Conservation (phyloP, 2,113 vertebrate genomes). For the Bubalus kerabau region DNA sequence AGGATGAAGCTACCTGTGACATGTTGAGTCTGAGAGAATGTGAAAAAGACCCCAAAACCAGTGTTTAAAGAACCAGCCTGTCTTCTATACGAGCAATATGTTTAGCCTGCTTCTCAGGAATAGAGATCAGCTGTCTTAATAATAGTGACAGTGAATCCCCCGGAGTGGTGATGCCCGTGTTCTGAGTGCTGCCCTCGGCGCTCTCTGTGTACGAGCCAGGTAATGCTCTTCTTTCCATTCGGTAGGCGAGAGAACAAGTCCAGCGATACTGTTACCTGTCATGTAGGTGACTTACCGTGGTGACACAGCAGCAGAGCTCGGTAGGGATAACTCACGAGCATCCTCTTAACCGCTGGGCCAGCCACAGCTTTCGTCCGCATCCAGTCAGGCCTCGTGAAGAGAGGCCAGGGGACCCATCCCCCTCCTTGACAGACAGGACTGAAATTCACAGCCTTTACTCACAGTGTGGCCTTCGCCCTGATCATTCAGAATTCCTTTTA, state of each 20-base stretch:
- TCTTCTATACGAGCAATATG: rapidly evolving
- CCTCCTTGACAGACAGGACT: background rate
- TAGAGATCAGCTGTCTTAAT: background rate
- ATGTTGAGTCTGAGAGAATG: background rate
- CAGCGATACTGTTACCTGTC: background rate
- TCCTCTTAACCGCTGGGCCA: background rate
- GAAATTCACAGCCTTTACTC: background rate
- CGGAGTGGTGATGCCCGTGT: rapidly evolving
- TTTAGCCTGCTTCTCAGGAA: background rate
- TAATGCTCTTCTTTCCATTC: rapidly evolving
- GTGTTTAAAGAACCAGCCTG: background rate
- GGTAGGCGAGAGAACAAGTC: background rate
- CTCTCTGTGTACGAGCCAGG: background rate
- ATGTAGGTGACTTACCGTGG: rapidly evolving
- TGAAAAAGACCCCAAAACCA: background rate
- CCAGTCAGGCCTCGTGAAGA: background rate
- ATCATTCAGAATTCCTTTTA: background rate
- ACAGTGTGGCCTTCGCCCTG: background rate
- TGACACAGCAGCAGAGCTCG: background rate
- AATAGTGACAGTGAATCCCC: rapidly evolving
- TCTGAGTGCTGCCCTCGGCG: rapidly evolving
- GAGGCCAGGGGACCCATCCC: background rate
- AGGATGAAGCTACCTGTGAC: too few relatives aligned
- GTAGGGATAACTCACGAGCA: rapidly evolving
- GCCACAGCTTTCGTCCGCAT: rapidly evolving